Percentiles rank a stretch among this genome's conserved stretches.
Evolutionary conservation across 2,888 invertebrate genomes (phyloP).

Genomic region (Junonia oenone): DNA sequence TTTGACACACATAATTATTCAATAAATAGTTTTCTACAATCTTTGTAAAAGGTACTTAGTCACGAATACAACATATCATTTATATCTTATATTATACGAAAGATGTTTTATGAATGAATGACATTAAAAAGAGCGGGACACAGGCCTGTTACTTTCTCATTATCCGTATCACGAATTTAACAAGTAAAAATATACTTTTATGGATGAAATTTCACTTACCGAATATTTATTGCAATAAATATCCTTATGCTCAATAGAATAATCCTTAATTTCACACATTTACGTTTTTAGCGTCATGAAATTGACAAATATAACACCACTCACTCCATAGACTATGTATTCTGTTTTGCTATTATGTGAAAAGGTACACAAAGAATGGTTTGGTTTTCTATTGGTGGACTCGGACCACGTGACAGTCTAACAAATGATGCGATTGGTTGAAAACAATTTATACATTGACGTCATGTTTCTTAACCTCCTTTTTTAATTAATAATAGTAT

Average conservation of each 20-base stretch:
- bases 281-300: slow-evolving; percentile 73
- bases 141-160: slow-evolving; percentile 67
- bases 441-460: slow-evolving; percentile 39
- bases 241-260: slow-evolving; percentile 83
- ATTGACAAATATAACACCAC: slow-evolving; percentile 77
- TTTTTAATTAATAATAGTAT: slow-evolving; percentile 30
- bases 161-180: slow-evolving; percentile 36
- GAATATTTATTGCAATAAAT: slow-evolving; percentile 83
- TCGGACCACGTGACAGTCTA: slow-evolving; percentile 72
- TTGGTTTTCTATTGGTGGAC: slow-evolving; percentile 65
- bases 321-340: slow-evolving; percentile 74
- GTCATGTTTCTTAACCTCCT: slow-evolving; percentile 44
- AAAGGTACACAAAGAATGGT: slow-evolving; percentile 80
- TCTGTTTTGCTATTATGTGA: slow-evolving; percentile 74
- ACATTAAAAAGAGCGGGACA: slow-evolving; percentile 78
- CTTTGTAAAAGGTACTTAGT: not conserved
- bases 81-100: slow-evolving; percentile 12
- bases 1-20: slow-evolving; percentile 32
- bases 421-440: slow-evolving; percentile 59
- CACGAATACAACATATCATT: not conserved
- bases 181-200: slow-evolving; percentile 30
- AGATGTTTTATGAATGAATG: slow-evolving; percentile 41
- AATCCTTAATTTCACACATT: slow-evolving; percentile 86
- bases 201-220: slow-evolving; percentile 74
- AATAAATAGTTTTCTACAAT: not conserved